Evolutionary conservation across 1,140 invertebrate species (phyloP).

Genomic region (Triops longicaudatus): DNA sequence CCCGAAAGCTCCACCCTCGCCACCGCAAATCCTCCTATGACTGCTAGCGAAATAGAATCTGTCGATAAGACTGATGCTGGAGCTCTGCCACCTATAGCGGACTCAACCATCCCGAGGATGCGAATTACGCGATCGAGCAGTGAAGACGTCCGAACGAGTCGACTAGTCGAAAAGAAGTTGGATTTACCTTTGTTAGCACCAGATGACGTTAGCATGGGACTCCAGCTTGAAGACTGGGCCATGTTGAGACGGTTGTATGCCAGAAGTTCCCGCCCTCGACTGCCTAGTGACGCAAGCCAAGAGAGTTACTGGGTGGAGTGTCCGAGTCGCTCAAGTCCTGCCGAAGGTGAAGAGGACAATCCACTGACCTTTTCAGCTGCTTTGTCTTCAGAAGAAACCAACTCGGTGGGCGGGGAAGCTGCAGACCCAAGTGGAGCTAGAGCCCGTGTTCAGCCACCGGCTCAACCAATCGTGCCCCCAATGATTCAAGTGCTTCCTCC

Average conservation of each 20-base stretch:
- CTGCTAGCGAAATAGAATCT: neutral
- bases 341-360: neutral
- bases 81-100: neutral
- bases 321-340: neutral
- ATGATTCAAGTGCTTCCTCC: conserved; percentile 45
- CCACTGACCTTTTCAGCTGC: neutral
- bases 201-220: neutral
- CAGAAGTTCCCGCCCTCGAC: neutral
- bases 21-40: neutral
- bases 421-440: too few relatives aligned
- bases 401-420: too few relatives aligned
- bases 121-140: neutral
- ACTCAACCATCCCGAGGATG: neutral
- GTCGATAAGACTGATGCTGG: neutral
- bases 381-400: neutral
- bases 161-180: neutral
- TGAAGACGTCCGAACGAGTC: neutral
- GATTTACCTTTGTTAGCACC: neutral
- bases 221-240: neutral
- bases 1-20: neutral
- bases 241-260: neutral
- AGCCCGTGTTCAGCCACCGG: neutral
- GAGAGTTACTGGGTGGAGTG: neutral
- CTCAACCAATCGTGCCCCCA: neutral
- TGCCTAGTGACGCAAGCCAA: neutral